Conservation (phyloP, 2,113 vertebrate genomes). For the Terrapene triunguis region DNA sequence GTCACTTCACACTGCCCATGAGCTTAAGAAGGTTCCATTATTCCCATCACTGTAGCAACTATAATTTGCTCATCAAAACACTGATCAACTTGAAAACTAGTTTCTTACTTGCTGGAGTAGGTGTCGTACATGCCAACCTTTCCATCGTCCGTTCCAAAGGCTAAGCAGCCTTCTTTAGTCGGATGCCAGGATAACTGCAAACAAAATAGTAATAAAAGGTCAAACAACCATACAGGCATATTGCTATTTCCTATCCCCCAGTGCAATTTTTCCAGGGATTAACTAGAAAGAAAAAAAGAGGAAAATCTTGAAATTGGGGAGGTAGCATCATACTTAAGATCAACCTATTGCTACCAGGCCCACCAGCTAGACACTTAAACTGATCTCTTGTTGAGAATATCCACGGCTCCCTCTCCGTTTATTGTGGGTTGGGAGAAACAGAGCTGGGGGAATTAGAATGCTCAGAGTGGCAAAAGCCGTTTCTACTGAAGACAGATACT, state of each 20-base stretch:
- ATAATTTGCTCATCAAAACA: not conserved
- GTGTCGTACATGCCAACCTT: conserved; percentile 97
- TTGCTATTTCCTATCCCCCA: not conserved
- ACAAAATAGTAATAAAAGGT: not conserved
- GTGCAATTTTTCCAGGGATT: not conserved
- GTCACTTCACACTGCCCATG: not conserved
- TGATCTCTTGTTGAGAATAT: not conserved
- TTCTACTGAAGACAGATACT: not conserved
- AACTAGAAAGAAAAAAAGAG: not conserved
- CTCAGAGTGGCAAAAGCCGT: not conserved
- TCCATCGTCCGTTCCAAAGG: conserved; percentile 97
- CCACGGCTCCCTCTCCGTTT: not conserved
- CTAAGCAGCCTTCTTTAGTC: conserved; percentile 88
- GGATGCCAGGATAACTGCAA: conserved; percentile 94
- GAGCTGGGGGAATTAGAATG: not conserved
- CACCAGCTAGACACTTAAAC: not conserved
- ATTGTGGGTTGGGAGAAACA: not conserved
- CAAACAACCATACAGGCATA: not conserved
- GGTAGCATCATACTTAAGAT: not conserved
- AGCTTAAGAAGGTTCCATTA: not conserved
- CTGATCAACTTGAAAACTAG: not conserved
- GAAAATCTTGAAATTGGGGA: not conserved
- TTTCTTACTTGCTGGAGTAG: conserved; percentile 90
- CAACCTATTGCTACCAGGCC: not conserved
- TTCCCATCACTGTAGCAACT: not conserved